A percentile compares a stretch with the other conserved stretches of the same genome.
Conservation (phyloP, 2,797 vertebrate species). For the Sebastiscus tertius region DNA sequence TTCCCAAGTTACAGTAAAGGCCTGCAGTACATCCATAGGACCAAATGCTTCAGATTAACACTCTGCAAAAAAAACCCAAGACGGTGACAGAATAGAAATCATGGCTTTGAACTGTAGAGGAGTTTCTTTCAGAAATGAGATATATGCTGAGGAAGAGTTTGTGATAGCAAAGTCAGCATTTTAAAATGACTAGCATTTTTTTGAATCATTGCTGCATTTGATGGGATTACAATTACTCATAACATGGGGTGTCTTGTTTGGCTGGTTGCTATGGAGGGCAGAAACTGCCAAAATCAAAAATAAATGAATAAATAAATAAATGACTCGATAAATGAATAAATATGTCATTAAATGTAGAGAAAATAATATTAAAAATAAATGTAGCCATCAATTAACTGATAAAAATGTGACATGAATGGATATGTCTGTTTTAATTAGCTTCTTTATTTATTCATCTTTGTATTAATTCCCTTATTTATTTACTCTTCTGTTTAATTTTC, state of each 20-base stretch:
- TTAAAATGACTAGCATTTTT: constrained; percentile 14
- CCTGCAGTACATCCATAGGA: constrained; percentile 6
- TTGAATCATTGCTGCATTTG: not conserved
- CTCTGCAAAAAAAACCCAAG: not conserved
- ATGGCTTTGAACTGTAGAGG: not conserved
- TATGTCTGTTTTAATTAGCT: too few relatives aligned
- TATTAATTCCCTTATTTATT: too few relatives aligned
- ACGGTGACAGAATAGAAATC: not conserved
- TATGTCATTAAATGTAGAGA: too few relatives aligned
- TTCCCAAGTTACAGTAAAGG: constrained; percentile 16
- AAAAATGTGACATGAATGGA: too few relatives aligned
- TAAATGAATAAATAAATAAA: too few relatives aligned
- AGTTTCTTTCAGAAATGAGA: not conserved
- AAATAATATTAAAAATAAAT: too few relatives aligned
- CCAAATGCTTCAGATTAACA: constrained; percentile 4
- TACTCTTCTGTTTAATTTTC: too few relatives aligned
- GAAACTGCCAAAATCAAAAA: too few relatives aligned
- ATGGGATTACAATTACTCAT: constrained; percentile 24
- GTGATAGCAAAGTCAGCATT: constrained; percentile 32
- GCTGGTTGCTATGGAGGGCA: not conserved
- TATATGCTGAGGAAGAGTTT: constrained; percentile 13
- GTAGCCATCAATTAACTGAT: too few relatives aligned
- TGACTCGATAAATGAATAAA: too few relatives aligned
- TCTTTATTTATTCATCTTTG: too few relatives aligned
- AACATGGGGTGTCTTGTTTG: constrained; percentile 8